A percentile compares a stretch with the other conserved stretches of the same genome.
Conservation (phyloP, 2,888 invertebrate species). For the Drosophila demipolita region DNA sequence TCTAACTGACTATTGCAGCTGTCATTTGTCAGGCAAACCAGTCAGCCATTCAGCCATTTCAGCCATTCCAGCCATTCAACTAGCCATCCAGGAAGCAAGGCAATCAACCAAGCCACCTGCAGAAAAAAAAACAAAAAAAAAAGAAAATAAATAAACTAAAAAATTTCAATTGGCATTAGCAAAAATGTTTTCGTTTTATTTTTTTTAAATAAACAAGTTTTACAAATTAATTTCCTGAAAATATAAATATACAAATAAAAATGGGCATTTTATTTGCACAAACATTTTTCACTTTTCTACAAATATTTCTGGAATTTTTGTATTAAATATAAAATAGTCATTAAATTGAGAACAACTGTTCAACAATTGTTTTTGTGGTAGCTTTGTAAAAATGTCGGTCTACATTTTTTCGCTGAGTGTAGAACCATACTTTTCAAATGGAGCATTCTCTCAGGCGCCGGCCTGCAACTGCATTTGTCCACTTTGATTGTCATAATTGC, state of each 20-base stretch:
- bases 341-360: not conserved
- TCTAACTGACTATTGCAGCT: conserved; percentile 54
- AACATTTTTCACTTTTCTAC: not conserved
- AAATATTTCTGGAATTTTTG: not conserved
- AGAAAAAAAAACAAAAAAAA: not conserved
- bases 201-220: not conserved
- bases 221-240: not conserved
- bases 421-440: not conserved
- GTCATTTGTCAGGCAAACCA: conserved; percentile 62
- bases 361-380: not conserved
- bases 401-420: not conserved
- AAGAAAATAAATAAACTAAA: not conserved
- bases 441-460: conserved; percentile 34
- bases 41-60: not conserved
- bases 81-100: conserved; percentile 22
- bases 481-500: conserved; percentile 77
- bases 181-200: not conserved
- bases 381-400: not conserved
- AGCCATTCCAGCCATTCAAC: not conserved
- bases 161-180: not conserved
- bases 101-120: conserved; percentile 47
- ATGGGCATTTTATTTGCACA: not conserved
- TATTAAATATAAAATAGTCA: not conserved
- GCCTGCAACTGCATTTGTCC: conserved; percentile 66
- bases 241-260: not conserved